phyloP scores from a whole-genome alignment of 1,140 invertebrate species.

The Orchestia grillus region DNA sequence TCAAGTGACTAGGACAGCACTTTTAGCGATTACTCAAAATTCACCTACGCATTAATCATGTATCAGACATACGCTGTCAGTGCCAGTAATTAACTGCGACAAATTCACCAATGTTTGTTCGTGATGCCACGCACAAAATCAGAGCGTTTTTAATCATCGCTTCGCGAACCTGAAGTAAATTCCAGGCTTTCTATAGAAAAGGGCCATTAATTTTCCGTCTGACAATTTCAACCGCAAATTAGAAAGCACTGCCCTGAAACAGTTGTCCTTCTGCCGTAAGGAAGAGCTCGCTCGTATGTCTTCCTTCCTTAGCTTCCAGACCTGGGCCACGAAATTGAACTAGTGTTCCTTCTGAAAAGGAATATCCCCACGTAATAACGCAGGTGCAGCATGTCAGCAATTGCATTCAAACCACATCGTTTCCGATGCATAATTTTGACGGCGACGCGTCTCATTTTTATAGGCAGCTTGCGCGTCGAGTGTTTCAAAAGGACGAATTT shows the following conservation, averaged over 20 bases:
- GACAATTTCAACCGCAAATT: neutral
- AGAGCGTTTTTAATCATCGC: neutral
- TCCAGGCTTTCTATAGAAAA: neutral
- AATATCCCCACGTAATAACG: neutral
- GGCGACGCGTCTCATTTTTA: neutral
- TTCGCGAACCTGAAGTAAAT: neutral
- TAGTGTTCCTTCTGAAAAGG: neutral
- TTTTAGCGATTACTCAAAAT: too few species aligned
- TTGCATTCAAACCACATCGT: neutral
- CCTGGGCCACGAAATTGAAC: too few species aligned
- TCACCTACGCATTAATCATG: too few species aligned
- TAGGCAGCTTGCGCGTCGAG: neutral
- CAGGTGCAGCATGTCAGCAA: neutral
- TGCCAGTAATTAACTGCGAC: too few species aligned
- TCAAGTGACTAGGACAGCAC: too few species aligned
- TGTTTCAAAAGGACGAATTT: neutral
- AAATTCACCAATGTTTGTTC: too few species aligned
- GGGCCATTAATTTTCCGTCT: neutral
- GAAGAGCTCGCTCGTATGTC: neutral
- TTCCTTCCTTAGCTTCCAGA: neutral
- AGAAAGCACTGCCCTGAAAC: neutral
- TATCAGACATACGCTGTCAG: too few species aligned
- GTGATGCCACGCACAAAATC: neutral
- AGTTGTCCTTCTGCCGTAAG: neutral
- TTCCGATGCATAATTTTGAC: neutral